Base-by-base conservation (phyloP, 2,888 invertebrate genomes). In the Caenorhabditis sinica region DNA sequence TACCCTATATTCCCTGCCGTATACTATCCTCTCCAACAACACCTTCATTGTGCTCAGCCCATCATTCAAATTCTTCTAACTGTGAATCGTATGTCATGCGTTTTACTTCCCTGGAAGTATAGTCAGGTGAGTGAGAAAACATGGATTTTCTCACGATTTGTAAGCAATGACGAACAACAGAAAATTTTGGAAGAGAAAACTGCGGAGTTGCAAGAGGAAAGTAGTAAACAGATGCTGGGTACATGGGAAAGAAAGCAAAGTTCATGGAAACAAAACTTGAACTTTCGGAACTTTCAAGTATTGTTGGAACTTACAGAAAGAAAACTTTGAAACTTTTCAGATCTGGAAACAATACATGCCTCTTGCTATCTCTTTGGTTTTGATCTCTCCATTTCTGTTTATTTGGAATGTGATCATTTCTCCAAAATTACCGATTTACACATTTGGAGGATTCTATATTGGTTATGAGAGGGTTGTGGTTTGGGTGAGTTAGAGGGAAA, bases 321-420 rank as follows among this genome's bases (percentile, higher is more conserved):
- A 8, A 33, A 4, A 33, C 8, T 33, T 33, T 8, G 33, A 4
- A 33, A 33, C 33, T 30, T 71, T 72, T 23, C 72, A 80, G 80
- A 49, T 80, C 1, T 80, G 80, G 80, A 61, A 36, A 9, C 36
- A 43, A 3, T 72, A 6, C n/a, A 80, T 80, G 80, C 72, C 72
- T n/a, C 66, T 49, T 36, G 72, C 66, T 0, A 72, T 80, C 20
- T 15, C 23, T 0, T 58, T 72, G 2, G 72, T 80, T 0, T 30
- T 72, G 8, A n/a, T 73, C 17, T 25, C 28, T 0, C 80, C 80
- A n/a, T 80, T 80, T 28, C 23, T 66, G 28, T 80, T 80, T 60
- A 80, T 80, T 51, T 80, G 80, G 80, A 80, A 80, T 23, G 25
- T 72, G 3, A 72, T 80, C 2, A 80, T 80, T 20, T 80, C 80